Conservation (phyloP, 2,797 vertebrate genomes). For the Anguilla megastoma region DNA sequence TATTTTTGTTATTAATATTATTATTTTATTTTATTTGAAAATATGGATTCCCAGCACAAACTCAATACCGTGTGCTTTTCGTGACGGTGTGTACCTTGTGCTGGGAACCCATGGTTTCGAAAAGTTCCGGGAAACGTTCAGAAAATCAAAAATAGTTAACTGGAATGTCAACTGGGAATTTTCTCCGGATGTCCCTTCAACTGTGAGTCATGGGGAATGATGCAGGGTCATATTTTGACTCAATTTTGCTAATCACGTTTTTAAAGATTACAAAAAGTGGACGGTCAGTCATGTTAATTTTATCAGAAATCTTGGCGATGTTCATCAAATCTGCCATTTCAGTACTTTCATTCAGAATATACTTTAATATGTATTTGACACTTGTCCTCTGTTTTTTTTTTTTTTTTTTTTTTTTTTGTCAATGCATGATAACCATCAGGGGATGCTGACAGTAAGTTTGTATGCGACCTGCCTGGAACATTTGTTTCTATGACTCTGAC, state of each 20-base stretch:
- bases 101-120: not conserved
- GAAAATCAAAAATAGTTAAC: not conserved
- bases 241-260: not conserved
- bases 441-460: too few species aligned
- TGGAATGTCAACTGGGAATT: not conserved
- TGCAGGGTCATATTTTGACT: not conserved
- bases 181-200: not conserved
- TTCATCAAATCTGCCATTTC: not conserved
- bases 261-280: not conserved
- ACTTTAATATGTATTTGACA: not conserved
- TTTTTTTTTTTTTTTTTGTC: too few species aligned
- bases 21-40: not conserved
- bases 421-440: too few species aligned
- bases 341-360: not conserved
- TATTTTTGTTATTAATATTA: not conserved
- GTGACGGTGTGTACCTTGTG: not conserved
- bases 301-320: not conserved
- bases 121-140: not conserved
- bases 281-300: not conserved
- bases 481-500: too few species aligned
- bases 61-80: not conserved
- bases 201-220: not conserved
- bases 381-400: not conserved
- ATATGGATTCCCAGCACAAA: not conserved
- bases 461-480: too few species aligned